These are phyloP conservation scores for Actinernus sp. DNA, from an alignment of 92 coral and sea anemone species.

Conservation along the genomic window DNA sequence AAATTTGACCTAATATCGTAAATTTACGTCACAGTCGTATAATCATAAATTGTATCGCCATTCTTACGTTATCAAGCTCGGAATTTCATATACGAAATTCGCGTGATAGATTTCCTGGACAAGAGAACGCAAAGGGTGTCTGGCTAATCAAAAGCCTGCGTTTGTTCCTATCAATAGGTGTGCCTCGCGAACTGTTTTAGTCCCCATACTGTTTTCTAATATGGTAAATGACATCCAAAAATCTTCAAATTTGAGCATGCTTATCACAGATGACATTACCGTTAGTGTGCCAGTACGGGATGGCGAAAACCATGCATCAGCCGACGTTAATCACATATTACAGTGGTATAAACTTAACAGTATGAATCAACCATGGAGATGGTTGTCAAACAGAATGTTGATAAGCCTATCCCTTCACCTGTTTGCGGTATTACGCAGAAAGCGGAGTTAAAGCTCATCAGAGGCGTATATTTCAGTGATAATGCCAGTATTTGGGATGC, in stretches of 20 bases:
- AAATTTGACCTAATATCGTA: too few relatives aligned
- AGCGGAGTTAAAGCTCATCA: background rate
- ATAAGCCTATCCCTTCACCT: too few relatives aligned
- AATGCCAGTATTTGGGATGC: background rate
- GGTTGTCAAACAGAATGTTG: too few relatives aligned
- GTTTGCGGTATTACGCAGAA: background rate
- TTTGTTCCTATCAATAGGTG: background rate
- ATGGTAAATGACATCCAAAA: background rate
- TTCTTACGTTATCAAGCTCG: too few relatives aligned
- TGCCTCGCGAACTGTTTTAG: background rate
- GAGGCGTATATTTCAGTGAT: background rate
- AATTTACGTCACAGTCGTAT: too few relatives aligned
- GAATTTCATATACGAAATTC: too few relatives aligned
- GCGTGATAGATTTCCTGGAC: background rate
- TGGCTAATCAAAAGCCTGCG: background rate
- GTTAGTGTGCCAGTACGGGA: constrained; percentile 6
- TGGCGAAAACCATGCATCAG: background rate
- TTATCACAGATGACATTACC: constrained; percentile 1
- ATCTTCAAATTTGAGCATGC: background rate
- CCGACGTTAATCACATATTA: background rate
- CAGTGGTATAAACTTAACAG: constrained; percentile 1
- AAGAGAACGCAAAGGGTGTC: constrained; percentile 1
- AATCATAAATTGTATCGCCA: too few relatives aligned
- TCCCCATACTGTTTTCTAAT: background rate
- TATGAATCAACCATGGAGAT: too few relatives aligned